phyloP scores from a whole-genome alignment of 2,113 vertebrate genomes.

The Ornithorhynchus anatinus region DNA sequence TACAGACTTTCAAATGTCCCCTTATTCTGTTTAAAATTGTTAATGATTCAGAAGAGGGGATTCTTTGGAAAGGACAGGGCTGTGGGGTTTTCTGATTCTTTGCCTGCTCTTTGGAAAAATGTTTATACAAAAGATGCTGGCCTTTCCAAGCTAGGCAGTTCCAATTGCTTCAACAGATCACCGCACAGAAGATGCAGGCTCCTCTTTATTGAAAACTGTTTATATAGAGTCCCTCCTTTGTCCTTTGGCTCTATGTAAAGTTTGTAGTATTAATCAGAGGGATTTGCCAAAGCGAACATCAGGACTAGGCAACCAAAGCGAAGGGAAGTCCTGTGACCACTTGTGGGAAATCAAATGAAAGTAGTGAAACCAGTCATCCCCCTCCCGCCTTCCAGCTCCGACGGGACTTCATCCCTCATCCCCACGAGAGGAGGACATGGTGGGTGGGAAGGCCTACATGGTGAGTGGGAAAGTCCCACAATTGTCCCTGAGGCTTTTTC shows the following conservation, averaged over 20 bases:
- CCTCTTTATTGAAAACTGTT: conserved; percentile 66
- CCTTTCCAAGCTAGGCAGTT: conserved; percentile 70
- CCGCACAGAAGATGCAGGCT: conserved; percentile 70
- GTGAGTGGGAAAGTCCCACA: no score
- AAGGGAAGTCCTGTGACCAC: no score
- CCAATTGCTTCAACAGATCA: conserved; percentile 75
- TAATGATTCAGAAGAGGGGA: conserved; percentile 39
- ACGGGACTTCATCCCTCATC: no score
- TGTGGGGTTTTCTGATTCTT: conserved; percentile 62
- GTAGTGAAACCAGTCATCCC: no score
- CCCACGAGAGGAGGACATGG: no score
- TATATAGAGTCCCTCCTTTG: conserved; percentile 54
- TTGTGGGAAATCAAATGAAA: no score
- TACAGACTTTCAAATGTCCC: conserved; percentile 53
- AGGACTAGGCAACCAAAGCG: no score
- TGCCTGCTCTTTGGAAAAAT: conserved; percentile 66
- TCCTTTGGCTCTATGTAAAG: conserved; percentile 65
- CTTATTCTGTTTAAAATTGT: conserved; percentile 55
- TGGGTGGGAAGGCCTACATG: no score
- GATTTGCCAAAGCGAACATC: no score
- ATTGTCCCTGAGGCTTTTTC: no score
- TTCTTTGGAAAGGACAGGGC: conserved; percentile 56
- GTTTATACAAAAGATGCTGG: conserved; percentile 67
- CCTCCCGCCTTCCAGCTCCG: no score
- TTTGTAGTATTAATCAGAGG: conserved; percentile 70